Base-by-base conservation (phyloP, 92 coral and sea anemone species). In the Porites divaricata region DNA sequence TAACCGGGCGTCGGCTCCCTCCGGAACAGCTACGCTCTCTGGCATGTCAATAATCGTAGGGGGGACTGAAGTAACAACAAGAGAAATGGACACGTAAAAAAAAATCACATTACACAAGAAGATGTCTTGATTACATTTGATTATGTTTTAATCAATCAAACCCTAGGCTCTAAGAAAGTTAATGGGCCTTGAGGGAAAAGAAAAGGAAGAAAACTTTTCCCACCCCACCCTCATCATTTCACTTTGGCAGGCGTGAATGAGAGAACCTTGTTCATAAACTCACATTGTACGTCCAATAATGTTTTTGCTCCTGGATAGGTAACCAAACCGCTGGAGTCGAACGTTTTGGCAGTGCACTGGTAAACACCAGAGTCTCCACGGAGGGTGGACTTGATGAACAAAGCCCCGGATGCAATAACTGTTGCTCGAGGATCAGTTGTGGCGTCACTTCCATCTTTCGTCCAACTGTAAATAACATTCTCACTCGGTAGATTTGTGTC, bases 251-350 rank as follows among this genome's bases (percentile, higher is more conserved):
- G 16, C 59, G 17, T 54, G 59, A 54, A 54, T 35, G 14, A 54
- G 59, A 54, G 0, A 28, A 10, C 58, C 9, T 13, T 15, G 8
- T 1, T 25, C 0, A 35, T 0, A 35, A 13, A 87, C 99, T 95
- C 90, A 97, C 99, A 95, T 79, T 93, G 96, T 67, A 97, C 89
- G 56, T 97, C 97, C 73, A 97, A 83, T 54, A 91, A 77, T 10
- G 95, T 85, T 56, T 89, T 86, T 1, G 90, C 80, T 13, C 99
- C 99, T 24, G 93, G 86, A 53, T 95, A 86, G 13, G 88, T 86
- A 9, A 88, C 83, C 22, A 93, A 88, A 62, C 91, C 93, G 12
- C 77, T 77, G 9, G 89, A 58, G 77, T 95, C 95, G 20, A 91
- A 84, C 8, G 98, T 92, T 56, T 81, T 93, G 10, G 97, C 99